Evolutionary conservation across 2,888 invertebrate genomes (phyloP), one percentile per base, ranked within the genome.

Genomic region (Diarsia rubi): DNA sequence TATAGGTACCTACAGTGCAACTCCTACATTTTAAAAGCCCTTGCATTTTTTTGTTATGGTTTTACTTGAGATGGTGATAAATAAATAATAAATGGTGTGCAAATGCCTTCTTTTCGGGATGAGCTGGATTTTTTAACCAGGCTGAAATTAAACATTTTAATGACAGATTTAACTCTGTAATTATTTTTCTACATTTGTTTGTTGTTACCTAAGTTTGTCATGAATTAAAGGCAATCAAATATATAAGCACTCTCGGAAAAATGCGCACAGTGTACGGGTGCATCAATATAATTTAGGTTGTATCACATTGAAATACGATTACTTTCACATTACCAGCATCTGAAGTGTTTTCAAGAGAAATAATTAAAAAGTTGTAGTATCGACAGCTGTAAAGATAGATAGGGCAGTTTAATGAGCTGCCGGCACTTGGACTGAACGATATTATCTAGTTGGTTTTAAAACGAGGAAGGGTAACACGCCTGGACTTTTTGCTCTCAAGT

Each of bases 311-410:
- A 2, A 67, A 63, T 60, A 79, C 0, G 37, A 37, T 68, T 57
- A 2, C 75, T 71, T 76, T 73, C 42, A 37, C 16, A 12, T 65
- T 16, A 42, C 19, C 2, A 45, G 6, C 37, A 60, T 16, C 59
- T 74, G 47, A 3, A 79, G 81, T 81, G 75, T 72, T 68, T 64
- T 74, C 44, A 62, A 69, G 47, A 82, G 63, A 69, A 60, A 63
- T 86, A 81, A 86, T 86, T 86, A 86, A 86, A 86, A 87, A 84
- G 75, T 85, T 78, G 57, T 57, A 60, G 59, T 73, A 80, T 84
- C 72, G 65, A 68, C 65, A 73, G 86, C 57, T 81, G 79, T 78
- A 76, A 75, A 79, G 86, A 86, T 73, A 80, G 78, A 86, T 85
- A 83, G 63, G 84, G 60, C 69, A 77, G 70, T 75, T 87, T 85